Percentiles rank a stretch among this genome's conserved stretches.
Conservation (phyloP, 2,113 vertebrate species). For the Ciconia boyciana region DNA sequence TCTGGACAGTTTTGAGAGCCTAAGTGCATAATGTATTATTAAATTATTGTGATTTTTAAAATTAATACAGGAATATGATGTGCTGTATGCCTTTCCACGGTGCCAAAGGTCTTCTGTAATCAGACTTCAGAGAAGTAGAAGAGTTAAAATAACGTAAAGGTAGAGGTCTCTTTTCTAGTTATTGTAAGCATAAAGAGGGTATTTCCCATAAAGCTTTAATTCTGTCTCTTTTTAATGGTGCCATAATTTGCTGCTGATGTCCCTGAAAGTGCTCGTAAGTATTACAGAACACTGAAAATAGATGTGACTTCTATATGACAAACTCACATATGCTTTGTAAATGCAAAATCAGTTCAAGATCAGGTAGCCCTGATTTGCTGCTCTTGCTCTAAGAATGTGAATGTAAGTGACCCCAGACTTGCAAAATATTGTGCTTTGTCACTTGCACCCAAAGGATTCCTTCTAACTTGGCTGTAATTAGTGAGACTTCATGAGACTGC, state of each 20-base stretch:
- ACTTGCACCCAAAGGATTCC: neutral
- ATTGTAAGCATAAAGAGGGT: neutral
- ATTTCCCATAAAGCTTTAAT: neutral
- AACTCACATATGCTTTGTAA: neutral
- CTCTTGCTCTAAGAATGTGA: neutral
- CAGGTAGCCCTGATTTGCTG: neutral
- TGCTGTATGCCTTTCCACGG: neutral
- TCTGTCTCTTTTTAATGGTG: neutral
- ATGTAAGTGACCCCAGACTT: neutral
- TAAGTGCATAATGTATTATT: neutral
- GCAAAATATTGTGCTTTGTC: neutral
- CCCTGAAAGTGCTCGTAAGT: neutral
- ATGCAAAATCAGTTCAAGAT: neutral
- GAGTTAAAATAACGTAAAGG: neutral
- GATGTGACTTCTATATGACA: neutral
- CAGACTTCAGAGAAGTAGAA: neutral
- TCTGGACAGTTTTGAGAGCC: neutral
- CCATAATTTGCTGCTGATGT: neutral
- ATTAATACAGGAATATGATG: neutral
- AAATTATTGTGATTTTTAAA: neutral
- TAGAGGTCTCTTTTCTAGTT: neutral
- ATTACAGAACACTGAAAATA: neutral
- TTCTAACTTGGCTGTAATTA: neutral
- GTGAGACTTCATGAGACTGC: neutral
- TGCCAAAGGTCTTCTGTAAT: neutral